These are phyloP conservation scores for Heteromormyrus szaboi DNA, from an alignment of 2,797 vertebrate species.

Conservation along the genomic window DNA sequence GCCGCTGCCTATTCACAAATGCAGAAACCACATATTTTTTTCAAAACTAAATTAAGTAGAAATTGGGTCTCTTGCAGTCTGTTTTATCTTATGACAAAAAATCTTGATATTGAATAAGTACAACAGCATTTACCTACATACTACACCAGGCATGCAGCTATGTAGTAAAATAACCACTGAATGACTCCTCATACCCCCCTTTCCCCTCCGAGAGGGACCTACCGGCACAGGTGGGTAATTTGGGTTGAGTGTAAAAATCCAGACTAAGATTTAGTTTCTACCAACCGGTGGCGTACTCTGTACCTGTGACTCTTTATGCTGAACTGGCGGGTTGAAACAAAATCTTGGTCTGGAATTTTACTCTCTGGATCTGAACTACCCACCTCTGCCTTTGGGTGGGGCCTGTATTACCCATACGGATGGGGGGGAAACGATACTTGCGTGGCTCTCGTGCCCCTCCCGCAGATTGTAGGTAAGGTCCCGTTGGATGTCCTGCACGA, in stretches of 20 bases:
- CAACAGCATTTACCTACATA: neutral
- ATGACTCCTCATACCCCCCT: neutral
- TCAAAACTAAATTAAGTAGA: neutral
- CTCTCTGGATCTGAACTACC: neutral
- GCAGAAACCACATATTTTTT: neutral
- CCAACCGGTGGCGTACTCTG: neutral
- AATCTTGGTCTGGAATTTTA: neutral
- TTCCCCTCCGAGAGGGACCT: neutral
- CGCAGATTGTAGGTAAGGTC: conserved; percentile 96
- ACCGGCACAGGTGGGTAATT: neutral
- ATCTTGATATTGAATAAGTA: neutral
- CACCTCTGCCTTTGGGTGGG: neutral
- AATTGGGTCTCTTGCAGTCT: neutral
- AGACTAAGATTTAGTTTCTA: neutral
- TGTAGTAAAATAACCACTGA: neutral
- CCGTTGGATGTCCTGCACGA: conserved; percentile 89
- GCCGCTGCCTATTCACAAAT: neutral
- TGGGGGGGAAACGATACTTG: conserved; percentile 54
- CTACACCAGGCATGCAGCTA: neutral
- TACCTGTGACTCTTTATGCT: neutral
- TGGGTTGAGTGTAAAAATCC: neutral
- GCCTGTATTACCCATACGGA: neutral
- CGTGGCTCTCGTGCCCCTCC: conserved; percentile 87
- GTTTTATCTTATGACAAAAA: neutral
- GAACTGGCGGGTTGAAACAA: neutral